Conservation (phyloP, 1,140 invertebrate species). For the Drosophila auraria region DNA sequence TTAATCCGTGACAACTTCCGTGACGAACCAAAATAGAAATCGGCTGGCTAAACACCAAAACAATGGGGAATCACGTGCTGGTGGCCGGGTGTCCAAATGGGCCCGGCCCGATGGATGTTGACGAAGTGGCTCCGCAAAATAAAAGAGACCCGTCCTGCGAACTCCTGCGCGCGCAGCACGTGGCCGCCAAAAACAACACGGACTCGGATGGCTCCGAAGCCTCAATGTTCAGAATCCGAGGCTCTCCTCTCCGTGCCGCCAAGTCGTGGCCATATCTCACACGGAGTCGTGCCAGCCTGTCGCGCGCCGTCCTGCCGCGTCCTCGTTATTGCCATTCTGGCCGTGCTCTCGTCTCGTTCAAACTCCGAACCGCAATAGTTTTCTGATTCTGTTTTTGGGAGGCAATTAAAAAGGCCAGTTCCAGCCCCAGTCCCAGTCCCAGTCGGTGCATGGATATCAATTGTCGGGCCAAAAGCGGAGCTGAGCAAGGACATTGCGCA, state of each 20-base stretch:
- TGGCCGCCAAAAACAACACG: constrained; percentile 64
- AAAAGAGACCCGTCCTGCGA: constrained; percentile 30
- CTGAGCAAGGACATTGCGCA: constrained; percentile 58
- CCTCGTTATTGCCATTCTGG: constrained; percentile 66
- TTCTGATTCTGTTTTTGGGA: constrained; percentile 44
- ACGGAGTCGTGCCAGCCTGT: constrained; percentile 46
- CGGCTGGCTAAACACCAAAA: constrained; percentile 32
- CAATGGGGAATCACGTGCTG: constrained; percentile 45
- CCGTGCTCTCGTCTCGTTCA: constrained; percentile 54
- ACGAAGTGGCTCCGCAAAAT: constrained; percentile 64
- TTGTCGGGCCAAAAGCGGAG: constrained; percentile 66
- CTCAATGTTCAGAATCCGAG: neutral
- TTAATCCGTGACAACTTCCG: constrained; percentile 46
- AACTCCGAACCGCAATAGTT: constrained; percentile 40
- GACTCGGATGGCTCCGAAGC: constrained; percentile 33
- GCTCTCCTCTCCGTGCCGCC: constrained; percentile 29
- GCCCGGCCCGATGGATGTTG: constrained; percentile 53
- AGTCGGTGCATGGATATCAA: constrained; percentile 68
- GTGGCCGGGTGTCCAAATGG: constrained; percentile 37
- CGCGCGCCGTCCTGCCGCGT: constrained; percentile 59
- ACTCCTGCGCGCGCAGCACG: constrained; percentile 81
- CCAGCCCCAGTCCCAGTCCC: constrained; percentile 11
- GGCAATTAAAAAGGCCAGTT: constrained; percentile 64
- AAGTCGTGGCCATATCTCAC: constrained; percentile 32
- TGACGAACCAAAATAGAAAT: constrained; percentile 65